These are phyloP conservation scores for Anser cygnoides DNA, from an alignment of 2,113 vertebrate genomes.

Conservation along the genomic window DNA sequence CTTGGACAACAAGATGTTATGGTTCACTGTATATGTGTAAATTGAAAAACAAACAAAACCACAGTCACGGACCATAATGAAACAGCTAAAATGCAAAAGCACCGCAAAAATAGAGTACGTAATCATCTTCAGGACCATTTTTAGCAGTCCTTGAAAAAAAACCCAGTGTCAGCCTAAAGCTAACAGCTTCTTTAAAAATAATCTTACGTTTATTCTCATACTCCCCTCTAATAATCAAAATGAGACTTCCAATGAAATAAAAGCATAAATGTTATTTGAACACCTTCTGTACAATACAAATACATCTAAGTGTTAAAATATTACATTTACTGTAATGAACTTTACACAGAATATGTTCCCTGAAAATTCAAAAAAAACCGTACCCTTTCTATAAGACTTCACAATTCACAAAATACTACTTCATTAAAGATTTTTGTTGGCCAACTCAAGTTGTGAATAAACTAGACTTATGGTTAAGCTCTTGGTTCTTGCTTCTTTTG, in stretches of 20 bases:
- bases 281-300: not conserved
- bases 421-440: not conserved
- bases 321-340: not conserved
- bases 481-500: not conserved
- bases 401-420: not conserved
- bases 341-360: not conserved
- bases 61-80: accelerated
- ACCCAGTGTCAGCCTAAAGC: not conserved
- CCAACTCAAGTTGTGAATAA: not conserved
- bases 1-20: not conserved
- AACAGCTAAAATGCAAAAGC: not conserved
- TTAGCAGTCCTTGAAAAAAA: not conserved
- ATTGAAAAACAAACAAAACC: not conserved
- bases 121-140: not conserved
- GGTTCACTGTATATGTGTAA: not conserved
- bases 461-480: not conserved
- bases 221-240: not conserved
- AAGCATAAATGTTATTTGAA: not conserved
- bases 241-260: not conserved
- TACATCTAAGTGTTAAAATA: not conserved
- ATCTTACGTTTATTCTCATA: not conserved
- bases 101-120: not conserved
- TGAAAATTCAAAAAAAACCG: not conserved
- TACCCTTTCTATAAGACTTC: not conserved
- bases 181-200: not conserved